Percentiles rank a stretch among this genome's conserved stretches.
phyloP scores from a whole-genome alignment of 2,113 vertebrate genomes.

The Chinchilla lanigera region DNA sequence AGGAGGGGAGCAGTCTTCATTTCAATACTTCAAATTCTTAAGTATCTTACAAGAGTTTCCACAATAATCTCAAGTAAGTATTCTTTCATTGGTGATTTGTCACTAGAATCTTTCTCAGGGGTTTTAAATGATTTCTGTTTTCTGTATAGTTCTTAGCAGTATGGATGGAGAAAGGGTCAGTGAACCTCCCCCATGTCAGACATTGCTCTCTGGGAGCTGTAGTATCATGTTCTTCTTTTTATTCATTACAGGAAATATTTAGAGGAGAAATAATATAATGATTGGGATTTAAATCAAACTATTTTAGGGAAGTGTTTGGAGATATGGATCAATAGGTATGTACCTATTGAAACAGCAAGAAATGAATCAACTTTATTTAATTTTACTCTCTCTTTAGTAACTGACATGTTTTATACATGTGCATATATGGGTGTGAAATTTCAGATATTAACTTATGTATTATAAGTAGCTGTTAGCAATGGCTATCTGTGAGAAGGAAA shows the following conservation, averaged over 20 bases:
- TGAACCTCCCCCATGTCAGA: neutral
- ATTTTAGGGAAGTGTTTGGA: neutral
- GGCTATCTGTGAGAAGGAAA: neutral
- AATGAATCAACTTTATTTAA: neutral
- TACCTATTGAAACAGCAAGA: neutral
- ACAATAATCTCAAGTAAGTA: neutral
- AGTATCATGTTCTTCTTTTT: neutral
- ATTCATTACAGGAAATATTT: neutral
- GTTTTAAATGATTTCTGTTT: neutral
- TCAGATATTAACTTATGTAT: neutral
- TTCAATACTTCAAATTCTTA: neutral
- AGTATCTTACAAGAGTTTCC: neutral
- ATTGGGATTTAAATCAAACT: neutral
- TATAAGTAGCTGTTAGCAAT: neutral
- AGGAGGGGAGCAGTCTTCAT: neutral
- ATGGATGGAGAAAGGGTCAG: neutral
- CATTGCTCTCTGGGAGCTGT: neutral
- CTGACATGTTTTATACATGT: neutral
- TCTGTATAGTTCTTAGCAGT: neutral
- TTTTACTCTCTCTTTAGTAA: neutral
- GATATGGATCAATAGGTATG: neutral
- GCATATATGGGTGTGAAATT: neutral
- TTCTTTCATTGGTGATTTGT: neutral
- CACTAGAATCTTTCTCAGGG: neutral
- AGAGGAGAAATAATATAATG: neutral